Base-by-base conservation (phyloP, 2,888 invertebrate species). In the Lasioglossum oenotherae region DNA sequence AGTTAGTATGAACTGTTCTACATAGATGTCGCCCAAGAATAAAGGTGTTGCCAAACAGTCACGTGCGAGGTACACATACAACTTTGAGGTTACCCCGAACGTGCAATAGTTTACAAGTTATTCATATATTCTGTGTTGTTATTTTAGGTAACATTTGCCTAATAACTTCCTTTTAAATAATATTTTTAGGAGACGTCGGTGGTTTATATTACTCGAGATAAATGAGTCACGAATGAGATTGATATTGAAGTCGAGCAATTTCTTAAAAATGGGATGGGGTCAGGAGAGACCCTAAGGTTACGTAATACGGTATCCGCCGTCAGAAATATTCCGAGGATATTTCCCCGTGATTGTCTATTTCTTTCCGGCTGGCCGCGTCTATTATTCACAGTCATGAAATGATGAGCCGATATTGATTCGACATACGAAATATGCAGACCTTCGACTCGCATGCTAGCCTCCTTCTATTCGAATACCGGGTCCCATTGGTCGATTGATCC, bases 401-500 rank as follows among this genome's bases (percentile, higher is more conserved):
- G 80, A 80, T 49, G 38, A 75, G 76, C 27, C 60, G 73, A 69
- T 87, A 87, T 89, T 78, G 89, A 89, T 80, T 74, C 44, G 69
- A 12, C 14, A 46, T 19, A 57, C 73, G 69, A 76, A 81, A 72
- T 78, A 76, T 64, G 60, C 46, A 71, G 74, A 71, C 75, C 71
- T 53, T 31, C 67, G 80, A 85, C 78, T 83, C 73, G 49, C 64
- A 44, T 44, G 71, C 27, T 75, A 31, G 44, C 23, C 60, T 27
- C 1, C 78, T 35, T 74, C 72, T 80, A 44, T 82, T 87, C 41
- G 57, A 69, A 69, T 12, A 23, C n/a, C 6, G 4, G 27, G 72
- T 60, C 27, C 27, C 60, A 38, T 35, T 12, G 46, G 78, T 82
- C 71, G 60, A 78, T 84, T 84, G 72, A 78, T 84, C 71, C 31